Evolutionary conservation across 2,888 invertebrate species (phyloP).

Genomic region (Oligia strigilis): DNA sequence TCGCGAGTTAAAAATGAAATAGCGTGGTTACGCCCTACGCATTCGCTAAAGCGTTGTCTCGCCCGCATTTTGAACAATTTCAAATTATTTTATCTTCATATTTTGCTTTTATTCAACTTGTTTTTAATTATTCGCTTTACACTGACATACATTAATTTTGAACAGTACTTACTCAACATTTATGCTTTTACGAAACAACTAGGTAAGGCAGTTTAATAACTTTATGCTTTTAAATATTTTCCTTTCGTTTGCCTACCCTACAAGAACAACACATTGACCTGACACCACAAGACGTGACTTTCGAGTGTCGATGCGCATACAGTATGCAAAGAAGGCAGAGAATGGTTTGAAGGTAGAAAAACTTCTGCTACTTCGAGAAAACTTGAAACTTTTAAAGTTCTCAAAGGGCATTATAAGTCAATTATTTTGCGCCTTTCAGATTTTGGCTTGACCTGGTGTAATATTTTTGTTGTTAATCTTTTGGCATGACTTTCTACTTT

Average conservation of each 20-base stretch:
- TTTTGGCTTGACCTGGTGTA: neutral
- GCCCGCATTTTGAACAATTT: constrained; percentile 62
- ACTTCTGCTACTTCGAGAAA: neutral
- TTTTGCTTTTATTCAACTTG: constrained; percentile 57
- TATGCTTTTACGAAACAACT: constrained; percentile 44
- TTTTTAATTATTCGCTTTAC: constrained; percentile 49
- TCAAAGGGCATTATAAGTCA: neutral
- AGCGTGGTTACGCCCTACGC: constrained; percentile 3
- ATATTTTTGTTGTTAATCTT: neutral
- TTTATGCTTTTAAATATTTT: constrained; percentile 24
- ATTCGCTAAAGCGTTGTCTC: constrained; percentile 29
- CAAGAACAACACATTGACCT: neutral
- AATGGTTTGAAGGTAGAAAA: neutral
- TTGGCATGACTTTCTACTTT: constrained; percentile 18
- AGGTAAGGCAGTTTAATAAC: constrained; percentile 22
- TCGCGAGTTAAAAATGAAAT: constrained; percentile 34
- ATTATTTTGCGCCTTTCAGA: neutral
- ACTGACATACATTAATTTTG: constrained; percentile 44
- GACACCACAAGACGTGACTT: neutral
- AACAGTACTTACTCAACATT: constrained; percentile 45
- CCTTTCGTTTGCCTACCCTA: neutral
- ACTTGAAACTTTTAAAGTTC: neutral
- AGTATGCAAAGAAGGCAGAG: neutral
- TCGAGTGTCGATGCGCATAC: neutral
- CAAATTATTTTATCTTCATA: constrained; percentile 51